A percentile compares a stretch with the other conserved stretches of the same genome.
These are phyloP conservation scores for Apistogramma diplotaenia DNA, from an alignment of 2,113 vertebrate species.

Conservation along the genomic window DNA sequence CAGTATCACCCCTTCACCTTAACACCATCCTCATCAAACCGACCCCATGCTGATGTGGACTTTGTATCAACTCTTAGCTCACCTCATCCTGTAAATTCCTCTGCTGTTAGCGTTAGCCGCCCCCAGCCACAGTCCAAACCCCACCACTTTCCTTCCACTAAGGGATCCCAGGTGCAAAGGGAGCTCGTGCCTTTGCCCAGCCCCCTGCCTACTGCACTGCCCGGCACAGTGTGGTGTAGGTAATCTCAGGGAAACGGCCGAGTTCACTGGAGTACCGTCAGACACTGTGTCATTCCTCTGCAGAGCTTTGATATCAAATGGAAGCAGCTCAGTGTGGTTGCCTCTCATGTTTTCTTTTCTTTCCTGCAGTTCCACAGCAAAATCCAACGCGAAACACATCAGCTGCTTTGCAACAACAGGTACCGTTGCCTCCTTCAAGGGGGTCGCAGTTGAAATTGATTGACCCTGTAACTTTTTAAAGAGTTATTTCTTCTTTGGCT, in stretches of 20 bases:
- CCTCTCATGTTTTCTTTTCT: background rate
- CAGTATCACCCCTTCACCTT: background rate
- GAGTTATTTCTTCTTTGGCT: background rate
- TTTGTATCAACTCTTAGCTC: background rate
- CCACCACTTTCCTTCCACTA: background rate
- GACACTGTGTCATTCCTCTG: background rate
- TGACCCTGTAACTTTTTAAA: no score
- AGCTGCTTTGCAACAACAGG: conserved; percentile 68
- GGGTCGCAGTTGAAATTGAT: background rate
- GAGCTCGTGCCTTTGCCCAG: background rate
- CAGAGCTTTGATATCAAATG: background rate
- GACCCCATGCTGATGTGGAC: background rate
- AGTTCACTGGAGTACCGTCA: background rate
- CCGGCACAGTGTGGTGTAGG: conserved; percentile 43
- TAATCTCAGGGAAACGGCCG: background rate
- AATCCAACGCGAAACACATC: conserved; percentile 27
- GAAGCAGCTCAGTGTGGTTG: background rate
- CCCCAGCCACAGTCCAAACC: background rate
- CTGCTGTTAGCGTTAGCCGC: conserved; percentile 13
- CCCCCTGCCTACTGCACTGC: background rate
- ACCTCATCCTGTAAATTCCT: conserved; percentile 2
- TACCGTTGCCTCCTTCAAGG: conserved; percentile 15
- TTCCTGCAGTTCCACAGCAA: conserved; percentile 41
- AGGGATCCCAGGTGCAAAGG: background rate
- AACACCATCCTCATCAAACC: background rate